Evolutionary conservation across 2,113 vertebrate genomes (phyloP), one percentile per base, ranked within the genome.

Genomic region (Asarcornis scutulata): DNA sequence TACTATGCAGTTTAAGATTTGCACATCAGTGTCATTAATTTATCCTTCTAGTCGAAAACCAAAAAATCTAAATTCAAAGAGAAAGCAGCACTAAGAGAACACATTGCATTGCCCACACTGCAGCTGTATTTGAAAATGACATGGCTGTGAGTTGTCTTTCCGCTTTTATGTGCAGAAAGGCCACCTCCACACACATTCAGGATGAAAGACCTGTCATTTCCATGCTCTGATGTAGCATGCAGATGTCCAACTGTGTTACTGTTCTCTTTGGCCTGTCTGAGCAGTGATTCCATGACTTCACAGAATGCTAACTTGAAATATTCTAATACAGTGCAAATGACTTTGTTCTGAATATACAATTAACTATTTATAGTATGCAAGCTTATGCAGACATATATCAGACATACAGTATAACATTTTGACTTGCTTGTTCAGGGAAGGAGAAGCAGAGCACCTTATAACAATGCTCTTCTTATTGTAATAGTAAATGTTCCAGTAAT

Each of bases 1-100:
- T 98, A 99, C 98, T 99, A 99, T 99, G 99, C 98, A 99, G 98
- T 98, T 97, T 86, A 97, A 98, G 97, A 97, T 97, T 98, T 98
- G 97, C 97, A 98, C 97, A 97, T 97, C 93, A 91, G 69, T 88
- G 74, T 96, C 74, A 50, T 92, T 91, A 72, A 76, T 93, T 90
- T 96, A 77, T 89, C 75, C 66, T 93, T 91, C 92, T 64, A 86
- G 60, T 62, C 93, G 73, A 94, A 96, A 97, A 95, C 96, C 95
- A 97, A 96, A 96, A 96, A 68, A 52, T 78, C 48, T 38, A 92
- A 80, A 94, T 91, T 95, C 50, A 71, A 89, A 84, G 74, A 87
- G 86, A 52, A 78, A 79, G 58, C 92, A 84, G 68, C 71, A 32
- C 50, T 84, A 34, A 83, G 84, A 78, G 83, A 63, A 80, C 2